phyloP scores from a whole-genome alignment of 1,140 invertebrate species.

The Berghia stephanieae region DNA sequence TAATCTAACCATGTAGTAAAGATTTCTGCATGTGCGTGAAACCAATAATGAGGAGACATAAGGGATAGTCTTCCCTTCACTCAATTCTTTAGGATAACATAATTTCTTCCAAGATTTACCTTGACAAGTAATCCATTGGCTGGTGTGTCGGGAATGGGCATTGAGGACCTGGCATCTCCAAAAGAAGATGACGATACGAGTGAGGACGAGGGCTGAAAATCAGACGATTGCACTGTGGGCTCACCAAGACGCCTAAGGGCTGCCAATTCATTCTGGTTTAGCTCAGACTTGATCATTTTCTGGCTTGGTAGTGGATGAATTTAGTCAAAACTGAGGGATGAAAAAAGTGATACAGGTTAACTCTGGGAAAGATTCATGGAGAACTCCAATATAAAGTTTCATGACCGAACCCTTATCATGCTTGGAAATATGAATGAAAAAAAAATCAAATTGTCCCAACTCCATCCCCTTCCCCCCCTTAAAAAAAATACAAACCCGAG shows the following conservation, averaged over 20 bases:
- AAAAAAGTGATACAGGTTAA: neutral
- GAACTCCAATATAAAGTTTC: neutral
- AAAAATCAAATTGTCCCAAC: neutral
- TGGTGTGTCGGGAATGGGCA: slow-evolving; percentile 39
- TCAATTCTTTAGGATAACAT: too few relatives aligned
- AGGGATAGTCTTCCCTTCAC: too few relatives aligned
- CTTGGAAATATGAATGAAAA: neutral
- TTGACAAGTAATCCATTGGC: slow-evolving; percentile 42
- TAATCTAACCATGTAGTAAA: too few relatives aligned
- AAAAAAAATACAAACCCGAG: too few relatives aligned
- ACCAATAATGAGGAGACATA: too few relatives aligned
- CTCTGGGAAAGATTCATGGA: neutral
- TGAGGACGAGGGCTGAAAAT: slow-evolving; percentile 21
- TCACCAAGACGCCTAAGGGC: slow-evolving; percentile 29
- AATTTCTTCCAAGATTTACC: slow-evolving; percentile 31
- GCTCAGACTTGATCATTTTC: slow-evolving; percentile 41
- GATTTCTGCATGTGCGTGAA: too few relatives aligned
- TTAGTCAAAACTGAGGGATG: neutral
- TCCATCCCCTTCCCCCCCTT: neutral
- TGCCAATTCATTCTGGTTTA: slow-evolving; percentile 39
- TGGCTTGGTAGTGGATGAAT: neutral
- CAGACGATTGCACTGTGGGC: neutral
- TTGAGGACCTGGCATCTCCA: slow-evolving; percentile 35
- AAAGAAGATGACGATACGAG: slow-evolving; percentile 16
- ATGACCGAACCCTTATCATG: neutral